These are phyloP conservation scores for Epinephelus malabaricus DNA, from an alignment of 2,797 vertebrate species.

Conservation along the genomic window DNA sequence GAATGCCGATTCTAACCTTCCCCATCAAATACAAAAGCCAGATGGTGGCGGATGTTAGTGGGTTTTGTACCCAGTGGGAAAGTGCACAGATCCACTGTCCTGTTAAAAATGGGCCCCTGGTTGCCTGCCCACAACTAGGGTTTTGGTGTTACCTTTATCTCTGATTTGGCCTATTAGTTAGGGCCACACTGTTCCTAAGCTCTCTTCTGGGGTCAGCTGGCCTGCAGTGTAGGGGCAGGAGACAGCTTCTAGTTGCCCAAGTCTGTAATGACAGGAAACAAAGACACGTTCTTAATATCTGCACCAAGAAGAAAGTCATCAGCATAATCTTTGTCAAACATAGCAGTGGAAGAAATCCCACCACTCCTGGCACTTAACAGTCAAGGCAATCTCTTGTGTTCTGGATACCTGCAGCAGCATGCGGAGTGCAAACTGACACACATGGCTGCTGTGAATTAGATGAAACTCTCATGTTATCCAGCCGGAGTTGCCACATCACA, in stretches of 20 bases:
- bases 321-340: neutral
- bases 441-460: neutral
- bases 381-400: neutral
- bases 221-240: neutral
- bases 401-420: neutral
- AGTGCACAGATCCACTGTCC: constrained; percentile 30
- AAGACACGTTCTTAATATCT: neutral
- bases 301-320: neutral
- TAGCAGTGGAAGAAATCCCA: neutral
- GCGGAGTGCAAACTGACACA: neutral
- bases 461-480: neutral
- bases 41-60: too few species aligned
- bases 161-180: neutral
- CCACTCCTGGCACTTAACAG: neutral
- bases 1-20: too few species aligned
- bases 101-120: constrained; percentile 21
- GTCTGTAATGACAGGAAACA: neutral
- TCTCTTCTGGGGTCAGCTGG: neutral
- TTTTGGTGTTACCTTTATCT: constrained; percentile 1
- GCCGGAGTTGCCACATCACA: neutral
- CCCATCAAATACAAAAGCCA: too few species aligned
- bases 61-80: too few species aligned
- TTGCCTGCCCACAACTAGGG: constrained; percentile 21
- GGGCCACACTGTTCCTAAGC: too few species aligned
- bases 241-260: neutral